A percentile compares a stretch with the other conserved stretches of the same genome.
phyloP scores from a whole-genome alignment of 1,140 invertebrate species.

The Procambarus virginalis region DNA sequence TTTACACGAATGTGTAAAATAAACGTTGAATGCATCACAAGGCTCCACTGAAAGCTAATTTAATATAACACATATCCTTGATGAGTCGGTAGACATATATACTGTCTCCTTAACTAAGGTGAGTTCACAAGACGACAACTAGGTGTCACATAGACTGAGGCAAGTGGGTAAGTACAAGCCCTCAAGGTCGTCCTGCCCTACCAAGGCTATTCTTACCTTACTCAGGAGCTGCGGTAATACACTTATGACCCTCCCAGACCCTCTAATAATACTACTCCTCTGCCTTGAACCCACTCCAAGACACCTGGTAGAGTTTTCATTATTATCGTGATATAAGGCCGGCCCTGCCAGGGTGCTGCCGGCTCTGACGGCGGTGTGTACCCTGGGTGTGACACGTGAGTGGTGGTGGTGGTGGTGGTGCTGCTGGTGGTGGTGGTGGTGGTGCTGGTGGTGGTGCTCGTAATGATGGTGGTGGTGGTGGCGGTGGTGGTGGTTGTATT shows the following conservation, averaged over 20 bases:
- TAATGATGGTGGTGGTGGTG: background rate
- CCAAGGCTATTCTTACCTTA: background rate
- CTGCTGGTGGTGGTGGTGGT: background rate
- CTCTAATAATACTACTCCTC: background rate
- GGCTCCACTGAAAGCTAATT: too few species aligned
- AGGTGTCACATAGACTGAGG: too few species aligned
- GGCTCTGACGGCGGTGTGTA: background rate
- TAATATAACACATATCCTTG: too few species aligned
- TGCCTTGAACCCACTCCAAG: conserved; percentile 12
- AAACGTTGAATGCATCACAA: too few species aligned
- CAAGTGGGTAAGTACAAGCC: background rate
- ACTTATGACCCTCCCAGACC: background rate
- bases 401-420: background rate
- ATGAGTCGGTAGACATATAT: too few species aligned
- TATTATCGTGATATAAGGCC: background rate
- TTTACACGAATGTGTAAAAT: too few species aligned
- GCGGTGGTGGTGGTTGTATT: background rate
- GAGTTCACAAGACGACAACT: too few species aligned
- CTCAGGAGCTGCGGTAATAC: background rate
- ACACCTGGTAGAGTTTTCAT: background rate
- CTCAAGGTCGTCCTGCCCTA: background rate
- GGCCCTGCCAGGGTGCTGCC: background rate
- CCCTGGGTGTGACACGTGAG: background rate
- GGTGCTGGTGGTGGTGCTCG: background rate
- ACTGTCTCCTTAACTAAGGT: too few species aligned